phyloP scores from a whole-genome alignment of 2,797 vertebrate species.

The Odontamblyopus lacepedii region DNA sequence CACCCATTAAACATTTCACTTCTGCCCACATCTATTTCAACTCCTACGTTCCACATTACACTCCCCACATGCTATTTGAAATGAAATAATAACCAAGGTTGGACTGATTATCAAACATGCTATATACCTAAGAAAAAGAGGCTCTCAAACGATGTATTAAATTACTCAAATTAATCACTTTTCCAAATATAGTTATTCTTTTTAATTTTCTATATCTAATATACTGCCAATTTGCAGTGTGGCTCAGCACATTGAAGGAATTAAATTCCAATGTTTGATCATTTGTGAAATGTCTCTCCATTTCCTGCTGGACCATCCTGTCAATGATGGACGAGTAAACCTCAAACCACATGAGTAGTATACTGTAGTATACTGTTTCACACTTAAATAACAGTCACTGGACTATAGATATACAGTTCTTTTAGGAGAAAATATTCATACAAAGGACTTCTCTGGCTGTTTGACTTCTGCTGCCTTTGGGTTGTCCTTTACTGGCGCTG shows the following conservation, averaged over 20 bases:
- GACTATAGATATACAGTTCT: background rate
- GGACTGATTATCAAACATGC: background rate
- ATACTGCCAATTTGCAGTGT: background rate
- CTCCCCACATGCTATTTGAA: slow-evolving; percentile 12
- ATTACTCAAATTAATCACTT: background rate
- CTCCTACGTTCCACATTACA: slow-evolving; percentile 27
- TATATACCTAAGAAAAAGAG: background rate
- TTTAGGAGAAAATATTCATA: slow-evolving; percentile 38
- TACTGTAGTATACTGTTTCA: background rate
- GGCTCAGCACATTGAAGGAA: background rate
- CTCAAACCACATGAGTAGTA: background rate
- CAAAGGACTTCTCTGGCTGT: slow-evolving; percentile 71
- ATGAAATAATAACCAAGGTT: background rate
- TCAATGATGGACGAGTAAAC: background rate
- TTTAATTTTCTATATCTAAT: background rate
- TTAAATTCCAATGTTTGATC: background rate
- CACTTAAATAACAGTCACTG: background rate
- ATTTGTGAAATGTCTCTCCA: background rate
- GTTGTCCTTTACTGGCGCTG: slow-evolving; percentile 52
- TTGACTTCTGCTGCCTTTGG: slow-evolving; percentile 54
- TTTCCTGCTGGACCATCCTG: background rate
- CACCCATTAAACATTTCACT: slow-evolving; percentile 50
- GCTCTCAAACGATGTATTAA: background rate
- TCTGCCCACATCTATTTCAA: slow-evolving; percentile 47
- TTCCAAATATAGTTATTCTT: background rate